Percentiles rank a stretch among this genome's conserved stretches.
These are phyloP conservation scores for Philereme transversata DNA, from an alignment of 2,888 invertebrate species.

Conservation along the genomic window DNA sequence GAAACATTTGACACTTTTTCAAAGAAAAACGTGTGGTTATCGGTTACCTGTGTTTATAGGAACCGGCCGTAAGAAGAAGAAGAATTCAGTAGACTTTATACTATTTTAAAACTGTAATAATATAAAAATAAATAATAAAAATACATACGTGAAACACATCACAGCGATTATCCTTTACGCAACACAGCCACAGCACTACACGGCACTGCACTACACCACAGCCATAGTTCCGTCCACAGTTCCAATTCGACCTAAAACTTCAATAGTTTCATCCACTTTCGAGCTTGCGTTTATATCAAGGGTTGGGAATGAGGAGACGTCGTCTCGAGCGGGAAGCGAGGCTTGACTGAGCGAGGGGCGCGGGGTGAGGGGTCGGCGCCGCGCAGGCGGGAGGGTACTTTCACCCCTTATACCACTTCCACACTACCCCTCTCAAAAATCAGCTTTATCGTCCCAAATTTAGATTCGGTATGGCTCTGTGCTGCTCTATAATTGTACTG, in stretches of 20 bases:
- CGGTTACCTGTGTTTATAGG: no score
- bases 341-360: constrained; percentile 52
- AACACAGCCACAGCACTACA: constrained; percentile 24
- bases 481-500: no score
- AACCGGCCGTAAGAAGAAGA: no score
- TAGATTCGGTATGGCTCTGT: not conserved
- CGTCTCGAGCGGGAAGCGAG: constrained; percentile 46
- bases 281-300: constrained; percentile 23
- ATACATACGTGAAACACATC: constrained; percentile 18
- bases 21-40: no score
- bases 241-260: constrained; percentile 21
- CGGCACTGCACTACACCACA: constrained; percentile 24
- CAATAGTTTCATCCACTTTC: constrained; percentile 1
- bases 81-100: not conserved
- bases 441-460: constrained; percentile 3
- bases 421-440: not conserved
- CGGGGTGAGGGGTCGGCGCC: constrained; percentile 49
- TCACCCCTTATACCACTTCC: constrained; percentile 17
- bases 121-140: not conserved
- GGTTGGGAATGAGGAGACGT: constrained; percentile 41
- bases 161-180: constrained; percentile 10
- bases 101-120: not conserved
- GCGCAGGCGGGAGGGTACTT: constrained; percentile 55
- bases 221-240: constrained; percentile 11
- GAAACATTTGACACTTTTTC: no score